phyloP scores from a whole-genome alignment of 2,888 invertebrate species.

The Pemphredon lugubris region DNA sequence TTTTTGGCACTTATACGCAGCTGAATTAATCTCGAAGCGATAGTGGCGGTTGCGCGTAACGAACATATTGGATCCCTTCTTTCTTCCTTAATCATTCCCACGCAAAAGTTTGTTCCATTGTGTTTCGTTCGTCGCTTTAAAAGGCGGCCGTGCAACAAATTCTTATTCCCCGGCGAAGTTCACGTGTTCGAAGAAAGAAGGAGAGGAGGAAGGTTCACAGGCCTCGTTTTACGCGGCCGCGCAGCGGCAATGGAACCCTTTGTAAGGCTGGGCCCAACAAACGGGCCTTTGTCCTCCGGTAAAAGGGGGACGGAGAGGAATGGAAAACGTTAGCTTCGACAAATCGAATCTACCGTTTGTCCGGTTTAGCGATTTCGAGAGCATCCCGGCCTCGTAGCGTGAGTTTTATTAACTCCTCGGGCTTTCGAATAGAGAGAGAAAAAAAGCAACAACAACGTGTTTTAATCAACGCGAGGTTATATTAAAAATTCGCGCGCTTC shows the following conservation, averaged over 20 bases:
- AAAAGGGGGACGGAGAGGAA: slow-evolving; percentile 54
- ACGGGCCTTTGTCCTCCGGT: slow-evolving; percentile 68
- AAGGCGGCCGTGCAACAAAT: slow-evolving; percentile 32
- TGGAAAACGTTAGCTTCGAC: slow-evolving; percentile 65
- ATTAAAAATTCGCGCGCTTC: slow-evolving; percentile 41
- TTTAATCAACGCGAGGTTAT: no score
- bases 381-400: slow-evolving; percentile 10
- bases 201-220: slow-evolving; percentile 25
- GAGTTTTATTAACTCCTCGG: slow-evolving; percentile 6
- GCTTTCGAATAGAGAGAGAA: background rate
- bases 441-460: no score
- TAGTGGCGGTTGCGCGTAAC: no score
- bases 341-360: slow-evolving; percentile 73
- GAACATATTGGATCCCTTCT: no score
- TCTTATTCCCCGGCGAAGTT: slow-evolving; percentile 41
- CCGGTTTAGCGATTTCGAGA: slow-evolving; percentile 64
- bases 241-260: slow-evolving; percentile 68
- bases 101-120: background rate
- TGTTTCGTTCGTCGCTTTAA: background rate
- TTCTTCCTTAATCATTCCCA: no score
- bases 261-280: slow-evolving; percentile 70
- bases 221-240: slow-evolving; percentile 50
- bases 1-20: no score
- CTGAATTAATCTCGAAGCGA: no score
- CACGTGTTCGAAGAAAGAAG: slow-evolving; percentile 43